Percentiles rank a stretch among this genome's conserved stretches.
Conservation (phyloP, 2,797 vertebrate genomes). For the Sarcophilus harrisii region DNA sequence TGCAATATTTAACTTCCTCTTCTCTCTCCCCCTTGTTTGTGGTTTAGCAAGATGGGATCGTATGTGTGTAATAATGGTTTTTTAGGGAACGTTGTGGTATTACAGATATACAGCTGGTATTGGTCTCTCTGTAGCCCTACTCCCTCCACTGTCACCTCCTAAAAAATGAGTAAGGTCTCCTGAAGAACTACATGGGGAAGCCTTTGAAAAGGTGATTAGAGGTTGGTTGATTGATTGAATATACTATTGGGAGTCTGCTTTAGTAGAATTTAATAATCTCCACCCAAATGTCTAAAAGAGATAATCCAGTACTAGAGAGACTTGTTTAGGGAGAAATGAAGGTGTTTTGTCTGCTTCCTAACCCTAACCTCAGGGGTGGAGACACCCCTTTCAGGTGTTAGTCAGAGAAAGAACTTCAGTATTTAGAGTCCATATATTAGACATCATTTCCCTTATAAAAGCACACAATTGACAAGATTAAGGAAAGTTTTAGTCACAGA, state of each 20-base stretch:
- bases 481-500: not conserved
- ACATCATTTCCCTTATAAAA: not conserved
- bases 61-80: not conserved
- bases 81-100: not conserved
- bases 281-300: not conserved
- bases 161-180: not conserved
- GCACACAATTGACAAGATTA: not conserved
- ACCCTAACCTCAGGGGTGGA: not conserved
- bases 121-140: not conserved
- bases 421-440: not conserved
- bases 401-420: not conserved
- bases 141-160: not conserved
- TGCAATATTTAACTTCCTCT: not conserved
- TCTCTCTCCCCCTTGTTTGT: not conserved
- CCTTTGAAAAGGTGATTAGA: not conserved
- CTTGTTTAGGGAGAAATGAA: not conserved
- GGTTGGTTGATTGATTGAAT: not conserved
- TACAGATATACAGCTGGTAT: not conserved
- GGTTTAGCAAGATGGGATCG: not conserved
- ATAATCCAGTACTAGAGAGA: not conserved
- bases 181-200: not conserved
- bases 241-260: not conserved
- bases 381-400: not conserved
- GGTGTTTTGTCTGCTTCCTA: not conserved
- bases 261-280: not conserved